Conservation (phyloP, 2,113 vertebrate genomes). For the Microtus richardsoni region DNA sequence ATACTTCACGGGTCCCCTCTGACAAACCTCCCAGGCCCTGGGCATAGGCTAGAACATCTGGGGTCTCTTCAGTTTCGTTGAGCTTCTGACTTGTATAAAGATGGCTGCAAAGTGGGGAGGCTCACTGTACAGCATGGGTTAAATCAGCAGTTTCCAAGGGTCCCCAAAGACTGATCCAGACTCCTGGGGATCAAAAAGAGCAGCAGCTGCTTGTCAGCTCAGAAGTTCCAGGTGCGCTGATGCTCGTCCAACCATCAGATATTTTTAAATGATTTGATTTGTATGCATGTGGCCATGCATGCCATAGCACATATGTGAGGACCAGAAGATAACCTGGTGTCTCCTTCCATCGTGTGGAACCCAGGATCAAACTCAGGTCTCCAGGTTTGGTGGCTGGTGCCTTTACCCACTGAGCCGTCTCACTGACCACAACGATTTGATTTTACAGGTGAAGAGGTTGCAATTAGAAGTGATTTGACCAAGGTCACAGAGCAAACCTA, state of each 20-base stretch:
- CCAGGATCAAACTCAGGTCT: neutral
- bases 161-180: neutral
- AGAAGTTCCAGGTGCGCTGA: neutral
- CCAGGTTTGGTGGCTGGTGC: neutral
- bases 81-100: neutral
- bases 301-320: neutral
- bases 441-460: neutral
- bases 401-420: neutral
- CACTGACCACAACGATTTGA: neutral
- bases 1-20: neutral
- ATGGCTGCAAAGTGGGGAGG: neutral
- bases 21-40: neutral
- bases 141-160: neutral
- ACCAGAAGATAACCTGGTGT: neutral
- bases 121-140: neutral
- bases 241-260: neutral
- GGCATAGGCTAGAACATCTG: neutral
- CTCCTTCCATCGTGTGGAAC: neutral
- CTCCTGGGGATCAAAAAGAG: neutral
- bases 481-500: neutral
- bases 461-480: neutral
- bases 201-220: neutral
- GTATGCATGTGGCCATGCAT: neutral
- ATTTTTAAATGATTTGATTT: neutral
- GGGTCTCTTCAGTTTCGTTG: neutral